These are phyloP conservation scores for Sitta europaea DNA, from an alignment of 2,113 vertebrate genomes.

Conservation along the genomic window DNA sequence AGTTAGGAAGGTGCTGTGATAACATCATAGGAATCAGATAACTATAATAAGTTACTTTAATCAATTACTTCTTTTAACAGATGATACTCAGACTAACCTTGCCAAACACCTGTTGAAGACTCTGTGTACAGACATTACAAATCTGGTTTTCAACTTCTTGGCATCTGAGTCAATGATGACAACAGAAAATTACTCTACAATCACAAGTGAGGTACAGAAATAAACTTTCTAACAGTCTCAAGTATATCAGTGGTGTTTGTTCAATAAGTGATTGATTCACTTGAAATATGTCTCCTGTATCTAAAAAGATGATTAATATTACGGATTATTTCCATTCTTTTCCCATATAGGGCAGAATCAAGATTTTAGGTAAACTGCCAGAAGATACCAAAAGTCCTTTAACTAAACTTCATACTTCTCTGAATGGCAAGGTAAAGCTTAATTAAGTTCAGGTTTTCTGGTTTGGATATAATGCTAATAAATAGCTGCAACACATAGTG, in stretches of 20 bases:
- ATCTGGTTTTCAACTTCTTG: constrained; percentile 90
- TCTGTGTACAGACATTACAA: constrained; percentile 87
- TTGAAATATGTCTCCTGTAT: not conserved
- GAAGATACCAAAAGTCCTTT: constrained; percentile 86
- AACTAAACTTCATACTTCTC: constrained; percentile 85
- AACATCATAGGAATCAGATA: not conserved
- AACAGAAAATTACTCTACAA: constrained; percentile 78
- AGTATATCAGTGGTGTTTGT: not conserved
- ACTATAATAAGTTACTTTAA: not conserved
- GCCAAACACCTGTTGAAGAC: constrained; percentile 89
- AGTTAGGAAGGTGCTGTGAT: not conserved
- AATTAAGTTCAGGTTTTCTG: not conserved
- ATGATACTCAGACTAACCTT: constrained; percentile 88
- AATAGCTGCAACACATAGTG: not conserved
- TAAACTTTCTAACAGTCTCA: not conserved
- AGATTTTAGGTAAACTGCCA: constrained; percentile 87
- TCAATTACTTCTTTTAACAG: constrained; percentile 72
- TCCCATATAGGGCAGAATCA: constrained; percentile 80
- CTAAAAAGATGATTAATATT: not conserved
- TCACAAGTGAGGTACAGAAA: constrained; percentile 83
- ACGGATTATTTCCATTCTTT: not conserved
- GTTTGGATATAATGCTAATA: not conserved
- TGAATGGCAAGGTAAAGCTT: constrained; percentile 88
- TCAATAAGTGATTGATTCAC: not conserved
- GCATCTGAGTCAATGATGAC: constrained; percentile 91